A percentile compares a stretch with the other conserved stretches of the same genome.
phyloP scores from a whole-genome alignment of 1,140 invertebrate species.

The Lepidurus apus region DNA sequence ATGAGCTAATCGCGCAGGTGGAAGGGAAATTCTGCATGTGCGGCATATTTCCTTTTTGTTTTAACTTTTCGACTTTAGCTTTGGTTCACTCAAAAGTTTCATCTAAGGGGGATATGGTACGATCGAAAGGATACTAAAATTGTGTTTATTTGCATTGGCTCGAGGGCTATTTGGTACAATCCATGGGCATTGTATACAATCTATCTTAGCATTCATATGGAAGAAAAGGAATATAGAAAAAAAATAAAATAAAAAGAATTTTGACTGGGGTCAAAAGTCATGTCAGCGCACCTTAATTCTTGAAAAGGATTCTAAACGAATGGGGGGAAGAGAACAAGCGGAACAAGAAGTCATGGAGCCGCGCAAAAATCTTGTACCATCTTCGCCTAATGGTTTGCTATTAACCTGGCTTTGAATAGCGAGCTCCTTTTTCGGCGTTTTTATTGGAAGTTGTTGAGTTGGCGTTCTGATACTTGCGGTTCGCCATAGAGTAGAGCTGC shows the following conservation, averaged over 20 bases:
- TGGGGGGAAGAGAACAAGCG: no score
- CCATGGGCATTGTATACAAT: no score
- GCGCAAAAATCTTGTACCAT: background rate
- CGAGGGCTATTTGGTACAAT: no score
- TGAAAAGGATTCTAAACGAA: background rate
- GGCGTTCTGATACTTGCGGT: background rate
- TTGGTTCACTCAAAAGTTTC: no score
- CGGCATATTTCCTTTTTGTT: no score
- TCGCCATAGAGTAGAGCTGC: background rate
- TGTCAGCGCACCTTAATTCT: slow-evolving; percentile 13
- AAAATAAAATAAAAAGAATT: background rate
- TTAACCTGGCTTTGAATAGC: slow-evolving; percentile 11
- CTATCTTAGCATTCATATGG: background rate
- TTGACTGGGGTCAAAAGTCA: background rate
- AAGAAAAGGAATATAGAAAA: background rate
- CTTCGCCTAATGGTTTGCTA: slow-evolving; percentile 13
- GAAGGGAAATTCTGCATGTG: no score
- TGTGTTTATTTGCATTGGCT: no score
- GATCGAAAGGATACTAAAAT: no score
- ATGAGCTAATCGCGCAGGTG: no score
- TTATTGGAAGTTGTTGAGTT: slow-evolving; percentile 11
- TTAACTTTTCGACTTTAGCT: no score
- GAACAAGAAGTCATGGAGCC: background rate
- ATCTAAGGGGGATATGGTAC: no score
- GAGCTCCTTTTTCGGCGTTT: background rate